Conservation (phyloP, 2,113 vertebrate genomes). For the Phainopepla nitens region DNA sequence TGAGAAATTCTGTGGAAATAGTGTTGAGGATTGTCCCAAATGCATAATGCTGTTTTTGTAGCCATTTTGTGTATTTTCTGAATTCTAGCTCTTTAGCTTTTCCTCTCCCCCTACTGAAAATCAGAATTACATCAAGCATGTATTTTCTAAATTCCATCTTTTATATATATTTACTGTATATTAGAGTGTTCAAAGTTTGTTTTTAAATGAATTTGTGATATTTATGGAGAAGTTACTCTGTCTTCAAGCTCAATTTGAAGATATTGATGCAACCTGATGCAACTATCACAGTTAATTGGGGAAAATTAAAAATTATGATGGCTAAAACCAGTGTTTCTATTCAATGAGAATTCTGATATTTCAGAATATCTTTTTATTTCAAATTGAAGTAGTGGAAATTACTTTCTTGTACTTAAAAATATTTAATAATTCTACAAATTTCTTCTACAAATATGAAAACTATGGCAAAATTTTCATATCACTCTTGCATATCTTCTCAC, state of each 20-base stretch:
- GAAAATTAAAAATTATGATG: neutral
- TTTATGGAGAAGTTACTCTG: neutral
- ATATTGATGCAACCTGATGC: neutral
- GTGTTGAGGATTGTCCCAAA: neutral
- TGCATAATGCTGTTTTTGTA: neutral
- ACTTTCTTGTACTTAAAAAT: neutral
- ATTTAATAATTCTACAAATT: neutral
- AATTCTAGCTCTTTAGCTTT: neutral
- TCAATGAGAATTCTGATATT: neutral
- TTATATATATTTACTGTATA: neutral
- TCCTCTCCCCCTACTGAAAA: accelerated
- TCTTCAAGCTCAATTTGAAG: neutral
- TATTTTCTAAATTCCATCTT: neutral
- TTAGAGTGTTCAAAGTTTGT: neutral
- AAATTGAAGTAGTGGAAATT: neutral
- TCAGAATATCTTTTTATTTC: neutral
- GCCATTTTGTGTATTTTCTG: neutral
- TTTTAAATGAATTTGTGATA: neutral
- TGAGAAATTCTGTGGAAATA: neutral
- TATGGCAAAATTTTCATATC: neutral
- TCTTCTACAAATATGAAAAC: neutral
- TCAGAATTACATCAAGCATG: neutral
- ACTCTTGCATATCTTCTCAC: neutral
- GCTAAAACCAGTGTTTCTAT: neutral
- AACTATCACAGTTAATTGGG: neutral